phyloP scores from a whole-genome alignment of 30 jellyfish, hydroid and myxozoan genomes.

The Pseudorhiza aurosa region DNA sequence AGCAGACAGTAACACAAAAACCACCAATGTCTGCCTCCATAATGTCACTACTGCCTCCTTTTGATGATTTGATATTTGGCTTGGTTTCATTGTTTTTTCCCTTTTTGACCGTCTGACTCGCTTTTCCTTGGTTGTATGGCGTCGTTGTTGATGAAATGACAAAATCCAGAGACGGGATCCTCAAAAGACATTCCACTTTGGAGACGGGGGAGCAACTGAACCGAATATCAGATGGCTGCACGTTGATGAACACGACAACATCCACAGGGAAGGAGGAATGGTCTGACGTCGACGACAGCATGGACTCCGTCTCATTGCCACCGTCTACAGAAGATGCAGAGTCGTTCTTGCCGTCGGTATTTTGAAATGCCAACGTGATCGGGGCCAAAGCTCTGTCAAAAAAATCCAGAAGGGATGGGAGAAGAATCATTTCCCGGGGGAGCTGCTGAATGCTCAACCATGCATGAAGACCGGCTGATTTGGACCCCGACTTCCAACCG shows the following conservation, averaged over 20 bases:
- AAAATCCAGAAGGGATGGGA: conserved; percentile 90
- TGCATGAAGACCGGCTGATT: conserved; percentile 86
- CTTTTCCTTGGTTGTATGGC: conserved; percentile 24
- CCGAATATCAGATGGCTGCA: conserved; percentile 94
- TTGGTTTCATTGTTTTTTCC: conserved; percentile 3
- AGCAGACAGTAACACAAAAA: conserved; percentile 78
- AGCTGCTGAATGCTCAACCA: conserved; percentile 81
- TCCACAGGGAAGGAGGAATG: conserved; percentile 92
- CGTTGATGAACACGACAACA: conserved; percentile 81
- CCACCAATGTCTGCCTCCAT: conserved; percentile 61
- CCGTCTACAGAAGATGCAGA: conserved; percentile 42
- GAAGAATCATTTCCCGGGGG: conserved; percentile 87
- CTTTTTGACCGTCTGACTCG: conserved; percentile 23
- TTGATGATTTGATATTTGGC: conserved; percentile 11
- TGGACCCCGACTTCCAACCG: conserved; percentile 60
- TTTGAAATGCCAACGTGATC: conserved; percentile 48
- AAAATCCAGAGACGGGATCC: conserved; percentile 89
- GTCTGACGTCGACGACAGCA: conserved; percentile 79
- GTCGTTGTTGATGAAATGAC: conserved; percentile 84
- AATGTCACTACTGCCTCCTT: conserved; percentile 25
- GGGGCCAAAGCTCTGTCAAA: conserved; percentile 89
- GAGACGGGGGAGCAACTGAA: conserved; percentile 93
- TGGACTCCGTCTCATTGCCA: conserved; percentile 67
- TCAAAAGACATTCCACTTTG: conserved; percentile 87
- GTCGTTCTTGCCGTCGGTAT: conserved; percentile 24